Evolutionary conservation across 2,888 invertebrate genomes (phyloP), one percentile per base, ranked within the genome.

Genomic region (Drosophila borealis): DNA sequence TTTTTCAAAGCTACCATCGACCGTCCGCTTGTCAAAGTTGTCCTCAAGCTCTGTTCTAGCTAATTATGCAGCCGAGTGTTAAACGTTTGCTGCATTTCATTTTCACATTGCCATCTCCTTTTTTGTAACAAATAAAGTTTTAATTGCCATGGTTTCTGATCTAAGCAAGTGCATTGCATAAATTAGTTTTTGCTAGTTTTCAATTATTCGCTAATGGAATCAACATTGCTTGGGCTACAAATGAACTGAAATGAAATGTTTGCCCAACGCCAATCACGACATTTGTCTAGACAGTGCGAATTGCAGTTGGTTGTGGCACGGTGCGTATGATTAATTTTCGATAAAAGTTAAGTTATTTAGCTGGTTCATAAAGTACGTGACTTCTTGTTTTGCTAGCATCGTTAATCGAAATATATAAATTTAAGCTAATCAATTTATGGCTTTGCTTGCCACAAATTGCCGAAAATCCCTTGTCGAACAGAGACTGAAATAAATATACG

Each of bases 341-440:
- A 67, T 66, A 53, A 74, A 62, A 68, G 56, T 61, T 67, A 42
- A 72, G 60, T 59, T 66, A 73, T 69, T 56, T 54, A 66, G 45
- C 17, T 34, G n/a, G 50, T 45, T 46, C 25, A 59, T 48, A 37
- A 59, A 13, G 37, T 70, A 81, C 75, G 84, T 84, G 82, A 75
- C 71, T 60, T 25, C 10, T 41, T 41, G 6, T 41, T 2, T 29
- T 8, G 29, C 2, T 2, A 29, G 25, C 25, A 25, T 42, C 57
- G 49, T 56, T 78, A 74, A 75, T 72, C 69, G 68, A 81, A 70
- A 46, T 29, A 13, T 55, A 76, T 70, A 77, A 77, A 60, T 85
- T 77, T 44, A 17, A 64, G 64, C 69, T 81, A 88, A 83, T 82
- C 87, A 88, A 88, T 88, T 84, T 89, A 89, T 86, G 70, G 65